These are phyloP conservation scores for Tenualosa thibaudeaui DNA, from an alignment of 2,797 vertebrate species.

Conservation along the genomic window DNA sequence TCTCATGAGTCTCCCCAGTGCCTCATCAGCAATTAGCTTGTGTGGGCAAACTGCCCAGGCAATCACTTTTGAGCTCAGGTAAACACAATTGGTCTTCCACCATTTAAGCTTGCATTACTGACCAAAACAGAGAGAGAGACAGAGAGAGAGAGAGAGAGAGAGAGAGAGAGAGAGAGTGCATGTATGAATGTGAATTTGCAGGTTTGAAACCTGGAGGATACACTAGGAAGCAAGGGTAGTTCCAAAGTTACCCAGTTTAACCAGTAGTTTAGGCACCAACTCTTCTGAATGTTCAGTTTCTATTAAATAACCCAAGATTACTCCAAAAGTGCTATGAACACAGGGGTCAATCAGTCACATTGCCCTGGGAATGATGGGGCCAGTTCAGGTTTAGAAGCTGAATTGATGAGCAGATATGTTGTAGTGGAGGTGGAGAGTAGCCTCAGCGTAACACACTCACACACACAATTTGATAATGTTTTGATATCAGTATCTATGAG, in stretches of 20 bases:
- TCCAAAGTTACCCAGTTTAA: no score
- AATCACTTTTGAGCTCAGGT: conserved; percentile 12
- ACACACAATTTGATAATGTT: no score
- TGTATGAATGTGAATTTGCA: no score
- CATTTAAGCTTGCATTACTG: not conserved
- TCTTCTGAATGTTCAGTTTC: no score
- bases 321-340: not conserved
- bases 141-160: conserved; percentile 3
- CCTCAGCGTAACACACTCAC: no score
- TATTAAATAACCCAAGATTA: not conserved
- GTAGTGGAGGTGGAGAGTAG: no score
- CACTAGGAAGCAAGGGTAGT: no score
- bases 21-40: conserved; percentile 13
- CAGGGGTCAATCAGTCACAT: not conserved
- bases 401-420: no score
- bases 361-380: not conserved
- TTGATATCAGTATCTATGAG: no score
- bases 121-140: not conserved
- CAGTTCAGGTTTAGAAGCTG: no score
- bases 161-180: not conserved
- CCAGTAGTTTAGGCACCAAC: no score
- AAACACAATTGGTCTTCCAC: not conserved
- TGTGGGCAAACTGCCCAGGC: not conserved
- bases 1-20: not conserved
- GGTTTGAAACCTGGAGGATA: no score